A percentile compares a stretch with the other conserved stretches of the same genome.
Evolutionary conservation across 64 coral and sea anemone genomes (phyloP).

Genomic region (Pocillopora verrucosa): DNA sequence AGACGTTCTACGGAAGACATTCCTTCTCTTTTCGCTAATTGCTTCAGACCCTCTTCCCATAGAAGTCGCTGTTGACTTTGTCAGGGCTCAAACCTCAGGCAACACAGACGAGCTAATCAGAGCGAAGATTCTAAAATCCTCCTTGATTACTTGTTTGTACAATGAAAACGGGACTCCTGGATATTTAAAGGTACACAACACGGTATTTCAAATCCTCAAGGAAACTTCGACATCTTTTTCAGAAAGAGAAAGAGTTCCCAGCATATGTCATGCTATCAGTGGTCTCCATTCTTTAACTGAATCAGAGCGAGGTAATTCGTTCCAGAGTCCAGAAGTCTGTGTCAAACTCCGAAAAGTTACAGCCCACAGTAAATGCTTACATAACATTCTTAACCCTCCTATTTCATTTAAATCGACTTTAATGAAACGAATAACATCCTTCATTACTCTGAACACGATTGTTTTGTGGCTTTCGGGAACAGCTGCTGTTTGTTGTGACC

Average conservation of each 20-base stretch:
- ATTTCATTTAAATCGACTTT: too few relatives aligned
- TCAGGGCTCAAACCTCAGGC: not conserved
- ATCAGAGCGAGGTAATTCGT: not conserved
- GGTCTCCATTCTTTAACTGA: not conserved
- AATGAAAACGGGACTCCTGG: not conserved
- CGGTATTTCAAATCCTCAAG: conserved; percentile 29
- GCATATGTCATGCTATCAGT: not conserved
- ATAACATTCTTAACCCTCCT: too few relatives aligned
- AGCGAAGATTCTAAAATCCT: conserved; percentile 14
- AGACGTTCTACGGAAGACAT: conserved; percentile 26
- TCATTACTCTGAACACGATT: not conserved
- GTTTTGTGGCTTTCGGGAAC: not conserved
- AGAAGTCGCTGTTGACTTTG: conserved; percentile 37
- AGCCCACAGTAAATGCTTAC: not conserved
- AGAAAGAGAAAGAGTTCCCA: not conserved
- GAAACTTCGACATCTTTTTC: not conserved
- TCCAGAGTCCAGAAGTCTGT: not conserved
- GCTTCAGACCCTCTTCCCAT: conserved; percentile 51
- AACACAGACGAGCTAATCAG: conserved; percentile 24
- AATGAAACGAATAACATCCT: not conserved
- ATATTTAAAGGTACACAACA: conserved; percentile 36
- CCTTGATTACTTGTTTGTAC: conserved; percentile 27
- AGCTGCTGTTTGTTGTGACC: not conserved
- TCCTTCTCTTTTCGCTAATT: conserved; percentile 39
- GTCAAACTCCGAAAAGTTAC: not conserved